Evolutionary conservation across 2,888 invertebrate species (phyloP).

Genomic region (Sepiola atlantica): DNA sequence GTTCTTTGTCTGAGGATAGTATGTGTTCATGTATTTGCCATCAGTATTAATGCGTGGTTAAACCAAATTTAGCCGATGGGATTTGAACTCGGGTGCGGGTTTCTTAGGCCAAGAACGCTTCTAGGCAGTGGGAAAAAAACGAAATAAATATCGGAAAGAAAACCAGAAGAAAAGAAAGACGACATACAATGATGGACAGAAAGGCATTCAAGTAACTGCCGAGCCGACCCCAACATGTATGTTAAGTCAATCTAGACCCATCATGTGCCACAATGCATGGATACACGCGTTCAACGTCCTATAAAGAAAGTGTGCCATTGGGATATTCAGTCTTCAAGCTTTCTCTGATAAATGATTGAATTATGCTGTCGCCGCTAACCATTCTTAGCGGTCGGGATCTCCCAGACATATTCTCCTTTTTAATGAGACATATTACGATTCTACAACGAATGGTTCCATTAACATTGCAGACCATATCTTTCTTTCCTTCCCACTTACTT

Average conservation of each 20-base stretch:
- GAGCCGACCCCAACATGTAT: not conserved
- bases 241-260: too few relatives aligned
- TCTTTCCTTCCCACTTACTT: not conserved
- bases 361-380: not conserved
- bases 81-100: too few relatives aligned
- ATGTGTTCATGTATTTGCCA: too few relatives aligned
- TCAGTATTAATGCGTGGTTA: too few relatives aligned
- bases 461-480: not conserved
- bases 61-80: too few relatives aligned
- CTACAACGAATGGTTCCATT: not conserved
- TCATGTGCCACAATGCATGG: not conserved
- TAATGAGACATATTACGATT: constrained; percentile 11
- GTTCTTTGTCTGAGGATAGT: too few relatives aligned
- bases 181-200: too few relatives aligned
- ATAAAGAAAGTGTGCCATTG: not conserved
- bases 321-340: not conserved
- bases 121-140: not conserved
- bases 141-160: not conserved
- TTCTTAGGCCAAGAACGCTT: too few relatives aligned
- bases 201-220: not conserved
- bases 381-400: not conserved
- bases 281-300: not conserved
- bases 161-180: not conserved
- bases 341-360: not conserved
- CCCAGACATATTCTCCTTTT: not conserved